Evolutionary conservation across 2,888 invertebrate species (phyloP), one percentile per base, ranked within the genome.

Genomic region (Julus scanicus): DNA sequence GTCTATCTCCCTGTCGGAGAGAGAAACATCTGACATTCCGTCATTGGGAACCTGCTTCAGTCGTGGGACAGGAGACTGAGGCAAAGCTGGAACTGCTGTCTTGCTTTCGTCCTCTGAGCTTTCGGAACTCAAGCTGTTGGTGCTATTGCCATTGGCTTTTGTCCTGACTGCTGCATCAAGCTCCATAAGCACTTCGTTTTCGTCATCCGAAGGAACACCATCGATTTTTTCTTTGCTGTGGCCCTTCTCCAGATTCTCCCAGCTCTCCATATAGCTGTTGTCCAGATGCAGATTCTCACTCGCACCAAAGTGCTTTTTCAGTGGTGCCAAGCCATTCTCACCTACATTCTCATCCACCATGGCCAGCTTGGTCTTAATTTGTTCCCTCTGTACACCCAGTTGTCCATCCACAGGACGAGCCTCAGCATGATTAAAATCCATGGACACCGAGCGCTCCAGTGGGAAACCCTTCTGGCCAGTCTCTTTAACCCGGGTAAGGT

Each of bases 361-460:
- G 49, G 86, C 44, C 83, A 84, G 49, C 29, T 86, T 63, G 37
- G 84, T 44, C n/a, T 85, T 84, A 8, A 84, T 84, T n/a, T 88
- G 89, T 40, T 87, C 87, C 17, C 88, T 63, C 63, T 63, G 86
- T 1, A 86, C 85, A 20, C 86, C 88, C 40, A 89, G 48, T 17
- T 89, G 93, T 93, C 86, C 89, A 17, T 88, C 49, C 89, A 90
- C 86, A 37, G 88, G 80, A 71, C 87, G 87, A 88, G 89, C 89
- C 8, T 92, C 92, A 0, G 93, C 91, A 87, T 94, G 94, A 1
- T 95, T 95, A 92, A 96, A 95, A 90, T 96, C 96, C 84, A 96
- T 92, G 90, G 96, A 96, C 91, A 96, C 96, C 0, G 96, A 96
- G 89, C 96, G 93, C 92, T 96, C 96, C 40, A 93, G 90, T 0